phyloP scores from a whole-genome alignment of 2,888 invertebrate species.

The Maniola hyperantus region DNA sequence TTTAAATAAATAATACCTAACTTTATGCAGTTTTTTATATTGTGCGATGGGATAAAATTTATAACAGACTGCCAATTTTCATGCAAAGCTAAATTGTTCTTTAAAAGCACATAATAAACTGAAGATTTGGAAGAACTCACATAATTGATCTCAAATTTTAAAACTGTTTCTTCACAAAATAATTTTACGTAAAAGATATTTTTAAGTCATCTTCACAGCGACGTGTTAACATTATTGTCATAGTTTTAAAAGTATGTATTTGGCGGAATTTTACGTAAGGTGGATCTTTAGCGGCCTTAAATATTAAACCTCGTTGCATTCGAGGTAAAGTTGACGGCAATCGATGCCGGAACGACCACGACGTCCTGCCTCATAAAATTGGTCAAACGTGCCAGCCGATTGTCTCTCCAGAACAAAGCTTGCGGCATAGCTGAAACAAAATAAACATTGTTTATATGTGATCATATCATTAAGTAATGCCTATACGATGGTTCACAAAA shows the following conservation, averaged over 20 bases:
- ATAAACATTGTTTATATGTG: slow-evolving; percentile 1
- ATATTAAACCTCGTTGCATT: slow-evolving; percentile 93
- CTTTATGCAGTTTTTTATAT: slow-evolving; percentile 54
- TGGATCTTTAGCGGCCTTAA: slow-evolving; percentile 32
- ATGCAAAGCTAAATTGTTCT: slow-evolving; percentile 16
- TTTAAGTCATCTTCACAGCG: neutral
- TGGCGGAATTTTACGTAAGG: slow-evolving; percentile 37
- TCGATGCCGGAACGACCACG: slow-evolving; percentile 93
- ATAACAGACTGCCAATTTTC: slow-evolving; percentile 22
- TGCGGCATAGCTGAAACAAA: slow-evolving; percentile 88
- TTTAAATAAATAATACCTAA: slow-evolving; percentile 66
- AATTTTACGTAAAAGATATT: neutral
- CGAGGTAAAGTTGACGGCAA: slow-evolving; percentile 91
- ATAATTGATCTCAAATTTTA: neutral
- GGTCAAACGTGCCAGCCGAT: slow-evolving; percentile 88
- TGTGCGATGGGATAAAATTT: slow-evolving; percentile 55
- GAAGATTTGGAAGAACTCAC: neutral
- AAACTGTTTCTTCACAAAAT: neutral
- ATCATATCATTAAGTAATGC: neutral
- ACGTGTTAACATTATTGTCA: slow-evolving; percentile 12
- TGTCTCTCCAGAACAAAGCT: slow-evolving; percentile 92
- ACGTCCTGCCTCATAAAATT: slow-evolving; percentile 92
- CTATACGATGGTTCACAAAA: neutral
- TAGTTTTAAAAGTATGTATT: slow-evolving; percentile 35
- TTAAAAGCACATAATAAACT: slow-evolving; percentile 7